phyloP scores from a whole-genome alignment of 2,797 vertebrate species.

The Poecile montanus region DNA sequence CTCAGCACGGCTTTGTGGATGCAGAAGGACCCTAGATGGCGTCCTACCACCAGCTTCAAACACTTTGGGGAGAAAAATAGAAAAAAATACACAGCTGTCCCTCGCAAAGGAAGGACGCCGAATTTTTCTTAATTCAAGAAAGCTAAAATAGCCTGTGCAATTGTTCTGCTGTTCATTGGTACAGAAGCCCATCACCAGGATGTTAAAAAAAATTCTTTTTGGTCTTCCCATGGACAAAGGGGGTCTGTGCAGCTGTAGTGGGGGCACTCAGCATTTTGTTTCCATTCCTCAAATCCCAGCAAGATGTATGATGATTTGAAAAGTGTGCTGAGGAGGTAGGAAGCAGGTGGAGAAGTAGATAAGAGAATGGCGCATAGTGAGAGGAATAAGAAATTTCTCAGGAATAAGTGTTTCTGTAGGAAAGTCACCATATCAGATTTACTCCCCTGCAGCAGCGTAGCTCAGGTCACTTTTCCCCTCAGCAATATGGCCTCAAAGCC shows the following conservation, averaged over 20 bases:
- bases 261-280: background rate
- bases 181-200: background rate
- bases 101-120: background rate
- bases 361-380: background rate
- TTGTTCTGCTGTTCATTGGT: background rate
- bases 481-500: background rate
- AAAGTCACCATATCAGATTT: background rate
- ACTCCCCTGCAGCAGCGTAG: background rate
- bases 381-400: background rate
- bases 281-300: background rate
- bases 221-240: background rate
- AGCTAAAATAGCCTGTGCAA: background rate
- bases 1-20: background rate
- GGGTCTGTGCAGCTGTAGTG: background rate
- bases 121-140: background rate
- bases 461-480: accelerated
- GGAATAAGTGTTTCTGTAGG: background rate
- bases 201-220: background rate
- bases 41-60: background rate
- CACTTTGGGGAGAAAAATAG: background rate
- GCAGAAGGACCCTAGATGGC: background rate
- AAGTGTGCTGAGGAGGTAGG: background rate
- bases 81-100: background rate
- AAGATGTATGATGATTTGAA: background rate
- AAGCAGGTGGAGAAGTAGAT: background rate